Evolutionary conservation across 2,113 vertebrate genomes (phyloP), one percentile per base, ranked within the genome.

Genomic region (Hipposideros armiger): DNA sequence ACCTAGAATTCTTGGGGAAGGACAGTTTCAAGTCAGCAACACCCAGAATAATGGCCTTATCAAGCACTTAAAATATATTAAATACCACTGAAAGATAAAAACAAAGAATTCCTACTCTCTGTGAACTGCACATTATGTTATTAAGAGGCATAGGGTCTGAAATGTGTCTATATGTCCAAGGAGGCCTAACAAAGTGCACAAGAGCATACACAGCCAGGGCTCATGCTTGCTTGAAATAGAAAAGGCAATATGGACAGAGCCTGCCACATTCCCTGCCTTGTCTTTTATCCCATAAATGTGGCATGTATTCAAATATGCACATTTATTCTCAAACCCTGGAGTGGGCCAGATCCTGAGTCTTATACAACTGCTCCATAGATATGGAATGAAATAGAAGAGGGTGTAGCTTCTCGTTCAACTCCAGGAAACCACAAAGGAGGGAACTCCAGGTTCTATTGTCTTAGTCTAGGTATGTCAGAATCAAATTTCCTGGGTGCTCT

Each of bases 241-340:
- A 88, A 94, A 88, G 85, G 40, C 40, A 69, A 40, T 76, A 85
- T 15, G 84, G 82, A 95, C 11, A 96, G 56, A 82, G 7, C 28
- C 17, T 81, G 45, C 30, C 81, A 95, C 94, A 83, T 20, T 42
- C 30, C 32, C 45, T 93, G 32, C 32, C 17, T 73, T 93, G 22
- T 16, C 30, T 96, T 92, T 95, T 93, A 93, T 40, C 36, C 4
- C 8, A 1, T 42, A 42, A 22, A 19, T 84, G 42, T 90, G 40
- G 83, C 32, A 50, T 19, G 7, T 58, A 58, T 74, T 91, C 42
- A 90, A 87, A 80, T 50, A 86, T 24, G 14, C 30, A 90, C 30
- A 78, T 42, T 77, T 73, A 83, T 47, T 66, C 89, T 93, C 58
- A 89, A 40, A 74, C 8, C 56, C 72, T 86, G 32, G 20, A 7